Percentiles rank a stretch among this genome's conserved stretches.
Evolutionary conservation across 2,888 invertebrate genomes (phyloP).

Genomic region (Calliopum simillimum): DNA sequence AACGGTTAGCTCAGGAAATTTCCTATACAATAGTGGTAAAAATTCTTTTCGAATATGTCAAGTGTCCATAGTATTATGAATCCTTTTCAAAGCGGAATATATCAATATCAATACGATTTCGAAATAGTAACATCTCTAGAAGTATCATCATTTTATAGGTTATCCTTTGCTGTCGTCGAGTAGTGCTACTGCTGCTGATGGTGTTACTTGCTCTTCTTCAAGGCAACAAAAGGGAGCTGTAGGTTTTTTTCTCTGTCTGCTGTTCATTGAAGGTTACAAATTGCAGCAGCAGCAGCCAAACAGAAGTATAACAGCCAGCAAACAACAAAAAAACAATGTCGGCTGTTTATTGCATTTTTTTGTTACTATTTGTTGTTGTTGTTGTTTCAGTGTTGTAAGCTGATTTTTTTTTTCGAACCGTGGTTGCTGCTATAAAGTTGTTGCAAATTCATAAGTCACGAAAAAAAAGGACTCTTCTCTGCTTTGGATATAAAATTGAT

Average conservation of each 20-base stretch:
- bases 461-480: not conserved
- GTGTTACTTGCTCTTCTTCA: not conserved
- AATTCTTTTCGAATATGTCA: too few species aligned
- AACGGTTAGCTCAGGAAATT: too few species aligned
- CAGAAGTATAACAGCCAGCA: constrained; percentile 15
- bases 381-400: not conserved
- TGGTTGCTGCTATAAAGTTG: constrained; percentile 7
- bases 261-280: constrained; percentile 32
- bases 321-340: not conserved
- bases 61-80: too few species aligned
- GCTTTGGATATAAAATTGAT: constrained; percentile 25
- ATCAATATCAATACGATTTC: too few species aligned
- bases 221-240: not conserved
- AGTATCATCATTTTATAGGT: too few species aligned
- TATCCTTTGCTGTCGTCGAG: not conserved
- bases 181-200: not conserved
- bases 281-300: constrained; percentile 20
- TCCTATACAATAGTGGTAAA: too few species aligned
- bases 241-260: constrained; percentile 10
- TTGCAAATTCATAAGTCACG: not conserved
- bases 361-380: not conserved
- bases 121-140: too few species aligned
- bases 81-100: too few species aligned
- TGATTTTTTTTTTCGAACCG: not conserved
- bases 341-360: constrained; percentile 17